Percentiles rank a stretch among this genome's conserved stretches.
Conservation (phyloP, 37 sponge, comb jelly and placozoan species). For the Eunapius fragilis region DNA sequence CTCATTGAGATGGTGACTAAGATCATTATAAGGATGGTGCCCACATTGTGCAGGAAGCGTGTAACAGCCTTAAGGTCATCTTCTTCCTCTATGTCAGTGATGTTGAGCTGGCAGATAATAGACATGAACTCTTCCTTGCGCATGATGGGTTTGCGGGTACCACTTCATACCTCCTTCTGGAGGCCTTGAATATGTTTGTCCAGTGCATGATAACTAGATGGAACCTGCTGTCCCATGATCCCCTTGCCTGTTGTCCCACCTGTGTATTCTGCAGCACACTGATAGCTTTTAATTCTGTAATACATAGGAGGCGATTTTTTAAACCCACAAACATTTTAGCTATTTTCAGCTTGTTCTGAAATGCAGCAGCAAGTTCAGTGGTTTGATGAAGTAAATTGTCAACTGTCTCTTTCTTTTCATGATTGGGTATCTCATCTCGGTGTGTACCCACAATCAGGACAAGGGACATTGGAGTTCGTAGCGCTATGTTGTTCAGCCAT, state of each 20-base stretch:
- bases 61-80: constrained; percentile 61
- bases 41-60: constrained; percentile 56
- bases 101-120: constrained; percentile 29
- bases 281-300: constrained; percentile 63
- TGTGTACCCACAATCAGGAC: constrained; percentile 78
- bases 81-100: constrained; percentile 45
- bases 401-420: neutral
- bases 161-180: constrained; percentile 35
- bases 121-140: constrained; percentile 43
- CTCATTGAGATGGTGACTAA: constrained; percentile 45
- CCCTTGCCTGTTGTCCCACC: neutral
- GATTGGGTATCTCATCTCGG: constrained; percentile 45
- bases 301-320: constrained; percentile 32
- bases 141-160: constrained; percentile 49
- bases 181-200: constrained; percentile 33
- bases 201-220: constrained; percentile 67
- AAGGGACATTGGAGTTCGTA: constrained; percentile 38
- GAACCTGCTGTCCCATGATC: constrained; percentile 58
- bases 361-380: neutral
- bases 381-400: neutral
- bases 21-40: constrained; percentile 70
- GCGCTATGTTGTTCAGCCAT: constrained; percentile 79
- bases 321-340: constrained; percentile 1
- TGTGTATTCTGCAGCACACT: constrained; percentile 42
- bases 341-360: neutral